Evolutionary conservation across 1,140 invertebrate species (phyloP).

Genomic region (Apis mellifera): DNA sequence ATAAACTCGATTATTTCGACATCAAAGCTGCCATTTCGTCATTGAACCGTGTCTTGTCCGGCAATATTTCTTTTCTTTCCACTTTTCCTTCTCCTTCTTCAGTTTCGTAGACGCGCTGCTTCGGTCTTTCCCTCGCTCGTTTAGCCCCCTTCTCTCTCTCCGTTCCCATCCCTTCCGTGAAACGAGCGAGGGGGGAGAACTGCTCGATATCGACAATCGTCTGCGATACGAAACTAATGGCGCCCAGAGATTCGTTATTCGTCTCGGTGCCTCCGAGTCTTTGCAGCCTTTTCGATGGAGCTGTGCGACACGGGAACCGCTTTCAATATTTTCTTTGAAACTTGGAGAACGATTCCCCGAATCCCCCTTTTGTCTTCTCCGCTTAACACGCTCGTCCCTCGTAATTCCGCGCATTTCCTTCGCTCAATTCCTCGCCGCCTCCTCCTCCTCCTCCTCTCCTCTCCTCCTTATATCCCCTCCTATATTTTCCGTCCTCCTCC

Average conservation of each 20-base stretch:
- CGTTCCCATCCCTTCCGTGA: constrained; percentile 39
- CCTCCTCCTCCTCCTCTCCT: too few species aligned
- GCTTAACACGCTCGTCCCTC: constrained; percentile 8
- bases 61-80: constrained; percentile 18
- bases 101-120: not conserved
- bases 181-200: constrained; percentile 54
- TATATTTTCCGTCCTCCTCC: not conserved
- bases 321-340: constrained; percentile 48
- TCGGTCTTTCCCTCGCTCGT: constrained; percentile 22
- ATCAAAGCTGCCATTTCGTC: constrained; percentile 66
- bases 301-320: not conserved
- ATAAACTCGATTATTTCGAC: constrained; percentile 70
- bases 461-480: not conserved
- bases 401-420: not conserved
- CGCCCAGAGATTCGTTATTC: constrained; percentile 60
- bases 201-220: constrained; percentile 60
- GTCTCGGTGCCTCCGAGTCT: constrained; percentile 41
- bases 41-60: constrained; percentile 45
- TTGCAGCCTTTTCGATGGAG: constrained; percentile 2
- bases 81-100: not conserved
- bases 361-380: not conserved
- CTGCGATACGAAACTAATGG: constrained; percentile 64
- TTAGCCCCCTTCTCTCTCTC: constrained; percentile 5
- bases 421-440: not conserved
- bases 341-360: not conserved